A percentile compares a stretch with the other conserved stretches of the same genome.
Conservation (phyloP, 2,797 vertebrate genomes). For the Trichosurus vulpecula region DNA sequence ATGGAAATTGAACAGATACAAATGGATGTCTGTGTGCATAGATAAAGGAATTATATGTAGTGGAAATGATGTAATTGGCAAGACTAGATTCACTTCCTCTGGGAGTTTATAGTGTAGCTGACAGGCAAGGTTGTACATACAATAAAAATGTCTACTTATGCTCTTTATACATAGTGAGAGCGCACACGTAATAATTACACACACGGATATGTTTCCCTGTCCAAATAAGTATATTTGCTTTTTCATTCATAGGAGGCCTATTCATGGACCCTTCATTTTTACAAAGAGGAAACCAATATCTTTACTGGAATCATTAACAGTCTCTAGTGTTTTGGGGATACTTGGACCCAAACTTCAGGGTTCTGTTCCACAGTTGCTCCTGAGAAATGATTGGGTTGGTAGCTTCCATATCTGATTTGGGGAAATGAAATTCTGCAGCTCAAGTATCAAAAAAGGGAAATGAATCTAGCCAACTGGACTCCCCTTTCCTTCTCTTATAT, state of each 20-base stretch:
- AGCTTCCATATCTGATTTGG: conserved; percentile 70
- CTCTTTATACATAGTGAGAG: conserved; percentile 8
- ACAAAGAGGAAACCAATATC: not conserved
- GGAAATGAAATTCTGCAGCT: conserved; percentile 84
- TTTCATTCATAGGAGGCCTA: not conserved
- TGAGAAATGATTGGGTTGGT: not conserved
- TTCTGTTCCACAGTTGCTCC: not conserved
- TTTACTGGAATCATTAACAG: not conserved
- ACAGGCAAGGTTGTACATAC: conserved; percentile 66
- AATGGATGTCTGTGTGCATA: not conserved
- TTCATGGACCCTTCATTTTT: not conserved
- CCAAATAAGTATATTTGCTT: not conserved
- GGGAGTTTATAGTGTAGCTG: conserved; percentile 65
- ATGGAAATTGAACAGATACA: not conserved
- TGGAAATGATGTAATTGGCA: conserved; percentile 74
- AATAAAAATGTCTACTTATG: conserved; percentile 38
- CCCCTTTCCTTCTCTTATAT: conserved; percentile 47
- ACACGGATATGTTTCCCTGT: rapidly evolving
- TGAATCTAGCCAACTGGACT: conserved; percentile 77
- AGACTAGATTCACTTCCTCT: conserved; percentile 79
- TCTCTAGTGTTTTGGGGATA: not conserved
- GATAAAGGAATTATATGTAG: conserved; percentile 61
- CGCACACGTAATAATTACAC: not conserved
- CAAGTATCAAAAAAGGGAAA: conserved; percentile 83
- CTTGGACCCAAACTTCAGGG: too few species aligned